phyloP scores from a whole-genome alignment of 2,113 vertebrate species.

The Serilophus lunatus region DNA sequence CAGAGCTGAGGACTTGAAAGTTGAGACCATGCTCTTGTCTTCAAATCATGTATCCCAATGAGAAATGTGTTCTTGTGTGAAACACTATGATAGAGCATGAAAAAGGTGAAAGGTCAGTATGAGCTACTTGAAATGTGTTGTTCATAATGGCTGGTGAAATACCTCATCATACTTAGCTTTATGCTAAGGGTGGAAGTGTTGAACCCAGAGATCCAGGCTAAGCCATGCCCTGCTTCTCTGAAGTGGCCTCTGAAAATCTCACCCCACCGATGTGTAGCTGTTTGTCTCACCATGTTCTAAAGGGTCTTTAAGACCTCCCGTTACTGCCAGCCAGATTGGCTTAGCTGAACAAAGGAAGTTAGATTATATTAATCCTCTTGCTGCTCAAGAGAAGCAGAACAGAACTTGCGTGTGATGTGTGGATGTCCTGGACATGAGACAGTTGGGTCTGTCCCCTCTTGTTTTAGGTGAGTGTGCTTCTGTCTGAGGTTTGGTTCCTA shows the following conservation, averaged over 20 bases:
- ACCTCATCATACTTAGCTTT: not conserved
- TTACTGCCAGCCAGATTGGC: slow-evolving; percentile 1
- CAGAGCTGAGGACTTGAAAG: not conserved
- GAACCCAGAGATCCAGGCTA: not conserved
- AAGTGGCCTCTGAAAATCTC: not conserved
- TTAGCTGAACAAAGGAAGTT: slow-evolving; percentile 49
- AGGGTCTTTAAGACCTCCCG: slow-evolving; percentile 24
- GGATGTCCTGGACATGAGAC: not conserved
- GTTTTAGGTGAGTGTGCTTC: not conserved
- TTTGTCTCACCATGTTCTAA: not conserved
- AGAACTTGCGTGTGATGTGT: not conserved
- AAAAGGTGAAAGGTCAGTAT: not conserved
- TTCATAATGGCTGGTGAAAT: not conserved
- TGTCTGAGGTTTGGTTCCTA: not conserved
- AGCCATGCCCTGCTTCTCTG: not conserved
- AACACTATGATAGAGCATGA: not conserved
- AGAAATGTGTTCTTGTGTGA: not conserved
- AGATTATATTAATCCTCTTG: slow-evolving; percentile 45
- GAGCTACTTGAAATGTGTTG: not conserved
- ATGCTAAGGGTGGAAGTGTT: not conserved
- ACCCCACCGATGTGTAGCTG: not conserved
- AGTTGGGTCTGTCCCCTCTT: accelerated
- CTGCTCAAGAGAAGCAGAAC: not conserved
- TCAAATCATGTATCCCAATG: not conserved
- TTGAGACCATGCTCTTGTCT: not conserved